Conservation (phyloP, 2,888 invertebrate species). For the Limnephilus rhombicus region DNA sequence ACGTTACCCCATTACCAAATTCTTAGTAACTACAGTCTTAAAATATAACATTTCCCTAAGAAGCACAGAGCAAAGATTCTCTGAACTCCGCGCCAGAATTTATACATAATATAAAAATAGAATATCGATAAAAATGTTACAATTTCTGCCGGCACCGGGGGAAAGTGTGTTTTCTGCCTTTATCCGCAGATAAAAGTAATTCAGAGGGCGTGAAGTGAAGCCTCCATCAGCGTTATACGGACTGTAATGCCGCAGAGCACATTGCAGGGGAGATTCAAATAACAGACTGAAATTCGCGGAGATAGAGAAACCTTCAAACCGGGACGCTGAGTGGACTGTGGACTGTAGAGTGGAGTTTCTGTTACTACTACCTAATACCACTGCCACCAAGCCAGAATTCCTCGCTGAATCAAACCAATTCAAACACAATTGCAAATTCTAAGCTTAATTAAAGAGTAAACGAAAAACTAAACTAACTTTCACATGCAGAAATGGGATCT, state of each 20-base stretch:
- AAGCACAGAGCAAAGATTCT: background rate
- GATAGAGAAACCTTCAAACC: background rate
- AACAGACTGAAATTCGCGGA: conserved; percentile 16
- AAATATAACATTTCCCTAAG: background rate
- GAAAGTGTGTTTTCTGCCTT: conserved; percentile 36
- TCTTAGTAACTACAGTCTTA: background rate
- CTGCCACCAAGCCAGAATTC: background rate
- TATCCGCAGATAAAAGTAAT: conserved; percentile 38
- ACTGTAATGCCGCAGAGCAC: conserved; percentile 38
- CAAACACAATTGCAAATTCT: background rate
- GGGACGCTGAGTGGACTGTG: background rate
- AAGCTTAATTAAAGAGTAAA: background rate
- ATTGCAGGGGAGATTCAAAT: conserved; percentile 38
- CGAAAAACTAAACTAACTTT: background rate
- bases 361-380: too few species aligned
- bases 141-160: background rate
- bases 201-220: conserved; percentile 34
- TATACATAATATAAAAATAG: background rate
- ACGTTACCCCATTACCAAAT: background rate
- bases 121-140: background rate
- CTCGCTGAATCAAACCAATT: background rate
- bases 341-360: background rate
- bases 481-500: background rate
- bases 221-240: conserved; percentile 42
- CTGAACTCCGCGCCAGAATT: background rate